Conservation (phyloP, 2,113 vertebrate genomes). For the Pao palembangensis region DNA sequence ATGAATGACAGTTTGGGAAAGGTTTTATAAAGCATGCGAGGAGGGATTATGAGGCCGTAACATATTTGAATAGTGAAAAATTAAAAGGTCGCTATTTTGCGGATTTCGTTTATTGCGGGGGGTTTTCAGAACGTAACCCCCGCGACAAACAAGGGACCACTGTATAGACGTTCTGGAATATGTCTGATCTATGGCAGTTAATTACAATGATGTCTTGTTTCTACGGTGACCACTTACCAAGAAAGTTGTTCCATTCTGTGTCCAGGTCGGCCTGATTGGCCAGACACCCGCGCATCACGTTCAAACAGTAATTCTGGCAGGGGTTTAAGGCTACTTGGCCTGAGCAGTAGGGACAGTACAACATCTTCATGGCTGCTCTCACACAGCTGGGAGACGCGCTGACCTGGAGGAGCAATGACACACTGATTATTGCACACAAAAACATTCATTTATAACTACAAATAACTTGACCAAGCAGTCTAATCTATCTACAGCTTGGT, state of each 20-base stretch:
- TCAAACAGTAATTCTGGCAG: constrained; percentile 96
- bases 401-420: constrained; percentile 75
- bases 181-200: not conserved
- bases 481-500: constrained; percentile 23
- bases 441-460: constrained; percentile 3
- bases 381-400: constrained; percentile 86
- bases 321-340: constrained; percentile 91
- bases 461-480: constrained; percentile 5
- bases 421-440: constrained; percentile 19
- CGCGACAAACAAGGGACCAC: no score
- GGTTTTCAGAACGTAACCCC: no score
- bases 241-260: constrained; percentile 93
- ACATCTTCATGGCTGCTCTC: constrained; percentile 90
- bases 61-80: no score
- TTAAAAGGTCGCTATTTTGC: no score
- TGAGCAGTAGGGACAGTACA: constrained; percentile 91
- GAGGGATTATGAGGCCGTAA: no score
- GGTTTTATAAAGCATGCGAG: no score
- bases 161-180: constrained; percentile 18
- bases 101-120: no score
- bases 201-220: not conserved
- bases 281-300: constrained; percentile 94
- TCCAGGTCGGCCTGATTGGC: constrained; percentile 96
- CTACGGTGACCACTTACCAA: constrained; percentile 77
- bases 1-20: no score